Base-by-base conservation (phyloP, 1,140 invertebrate species). In the Luehdorfia chinensis region DNA sequence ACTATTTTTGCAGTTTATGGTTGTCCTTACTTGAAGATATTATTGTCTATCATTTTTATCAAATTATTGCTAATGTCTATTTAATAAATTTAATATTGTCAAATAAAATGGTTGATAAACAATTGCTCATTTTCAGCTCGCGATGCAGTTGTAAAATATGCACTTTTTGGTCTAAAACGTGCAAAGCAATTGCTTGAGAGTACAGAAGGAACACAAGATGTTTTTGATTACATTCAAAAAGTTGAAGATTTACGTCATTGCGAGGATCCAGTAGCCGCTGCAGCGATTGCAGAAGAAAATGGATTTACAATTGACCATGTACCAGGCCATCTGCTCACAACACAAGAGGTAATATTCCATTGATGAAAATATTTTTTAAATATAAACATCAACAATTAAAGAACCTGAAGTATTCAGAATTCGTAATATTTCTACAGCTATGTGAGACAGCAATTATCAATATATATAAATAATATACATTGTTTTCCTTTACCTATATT, bases 271-370 rank as follows among this genome's bases (percentile, higher is more conserved):
- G 58, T 81, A 2, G 65, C 75, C 11, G 90, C 89, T 0, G 89
- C 89, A 1, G 55, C 61, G 11, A 71, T 92, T 19, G 76, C 90
- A 1, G 78, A 89, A 50, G 59, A 59, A 7, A 66, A 90, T 43
- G 60, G 88, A 11, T 87, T 92, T 15, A 83, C 79, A n/a, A 59
- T 90, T 13, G 90, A 93, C 63, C 91, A 93, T 72, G 85, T 93
- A n/a, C 91, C 92, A 39, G 88, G 89, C 3, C 88, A 89, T 51
- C 74, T 93, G 7, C 71, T 92, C 11, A 92, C 91, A 56, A 89
- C 90, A n/a, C 80, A 88, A 59, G 87, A 90, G 61, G 90, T 91
- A 80, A 51, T 57, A 49, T n/a, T 33, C 6, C 28, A 13, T 21
- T 27, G 5, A n/a, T 18, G 18, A 11, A 21, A 21, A 21, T 21